Base-by-base conservation (phyloP, 2,113 vertebrate species). In the Baryphthengus martii region DNA sequence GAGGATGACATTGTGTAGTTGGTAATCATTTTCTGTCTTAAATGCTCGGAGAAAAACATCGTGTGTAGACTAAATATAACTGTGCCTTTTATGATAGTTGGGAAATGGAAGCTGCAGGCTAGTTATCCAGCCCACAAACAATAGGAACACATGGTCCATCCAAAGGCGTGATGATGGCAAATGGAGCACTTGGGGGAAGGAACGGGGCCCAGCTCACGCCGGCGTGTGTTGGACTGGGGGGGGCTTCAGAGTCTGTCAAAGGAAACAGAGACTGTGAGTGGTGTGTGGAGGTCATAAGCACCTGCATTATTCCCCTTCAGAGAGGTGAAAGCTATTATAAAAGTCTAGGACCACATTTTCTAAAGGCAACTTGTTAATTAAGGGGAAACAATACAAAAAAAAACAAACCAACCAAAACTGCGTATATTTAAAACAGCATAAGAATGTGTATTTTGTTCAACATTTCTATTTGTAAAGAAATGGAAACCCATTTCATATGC, bases 391-490 rank as follows among this genome's bases (percentile, higher is more conserved):
- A 25, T 24, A n/a, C n/a, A 19, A 66, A 91, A n/a, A 45, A 39
- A 70, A 89, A 42, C 13, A 90, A 86, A 29, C 42, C 11, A 61
- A 26, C 15, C 52, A 17, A 85, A 49, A 12, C 31, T 71, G 52
- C 62, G 15, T 80, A 52, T 74, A 87, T 81, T 83, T 77, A 93
- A 77, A 93, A n/a, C 53, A 78, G 53, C 87, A 78, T 84, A 79
- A 94, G 61, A 93, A 95, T 59, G 65, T 70, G 86, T 75, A 74
- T 96, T 97, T 89, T 66, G 68, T 87, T 96, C 89, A 85, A 67
- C 86, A 91, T 96, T 96, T 96, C 85, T 95, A 56, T 86, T 88
- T 94, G 88, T 80, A 88, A 92, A 95, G 85, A 92, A 56, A 91
- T 80, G 39, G 12, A 70, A 67, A 93, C 74, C 71, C 74, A 70